Evolutionary conservation across 2,113 vertebrate species (phyloP), one percentile per base, ranked within the genome.

Genomic region (Xenotilapia leptura): DNA sequence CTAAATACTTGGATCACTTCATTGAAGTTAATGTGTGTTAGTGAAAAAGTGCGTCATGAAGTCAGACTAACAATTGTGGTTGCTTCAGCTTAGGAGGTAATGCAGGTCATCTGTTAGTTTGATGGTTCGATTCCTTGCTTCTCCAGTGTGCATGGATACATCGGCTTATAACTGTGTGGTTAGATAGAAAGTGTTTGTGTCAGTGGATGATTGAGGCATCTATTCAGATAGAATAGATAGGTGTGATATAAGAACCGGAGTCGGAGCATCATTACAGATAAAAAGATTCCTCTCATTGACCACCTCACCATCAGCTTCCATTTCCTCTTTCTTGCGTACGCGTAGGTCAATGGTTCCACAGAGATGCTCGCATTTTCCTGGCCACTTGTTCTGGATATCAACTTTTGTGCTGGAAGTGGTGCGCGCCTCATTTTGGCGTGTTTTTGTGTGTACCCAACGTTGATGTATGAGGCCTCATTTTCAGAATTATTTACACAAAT

Each of bases 401-500:
- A 1, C 15, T 77, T 77, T 31, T 49, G 42, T 15, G 15, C 8
- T 28, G 42, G 14, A 75, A 0, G 42, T 75, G 42, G 70, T 9
- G 23, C 31, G 26, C 0, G 6, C 6, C 23, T 47, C 23, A 12
- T 31, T 19, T 47, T 28, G 14, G 70, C 23, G 3, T 0, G 6
- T 28, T 75, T 77, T 0, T 77, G 14, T 77, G 26, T 36, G 33
- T 21, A 8, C 6, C 17, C 33, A 21, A 11, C 5, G 19, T 49
- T 77, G 42, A 49, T 31, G 28, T 19, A 0, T 3, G 26, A 77
- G 45, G 26, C 26, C 23, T 49, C 15, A 77, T 49, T 12, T n/a
- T 21, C 19, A 80, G 84, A 94, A 95, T 94, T 92, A 95, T 95
- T 95, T 49, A 95, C 82, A 49, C 93, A 49, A 94, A 94, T 94